Evolutionary conservation across 2,113 vertebrate genomes (phyloP), one percentile per base, ranked within the genome.

Genomic region (Rhizomys pruinosus): DNA sequence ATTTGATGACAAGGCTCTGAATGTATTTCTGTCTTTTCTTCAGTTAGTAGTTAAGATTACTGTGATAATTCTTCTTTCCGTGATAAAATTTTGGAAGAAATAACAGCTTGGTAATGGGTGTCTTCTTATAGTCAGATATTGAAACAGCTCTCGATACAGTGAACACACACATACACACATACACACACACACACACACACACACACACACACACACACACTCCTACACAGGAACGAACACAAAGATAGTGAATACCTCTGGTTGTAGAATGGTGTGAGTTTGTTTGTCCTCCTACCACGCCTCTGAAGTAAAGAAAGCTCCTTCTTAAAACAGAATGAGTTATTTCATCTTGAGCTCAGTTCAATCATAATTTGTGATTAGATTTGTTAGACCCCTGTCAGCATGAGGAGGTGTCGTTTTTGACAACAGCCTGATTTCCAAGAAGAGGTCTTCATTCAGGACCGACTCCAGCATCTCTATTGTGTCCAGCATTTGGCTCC

Each of bases 401-500:
- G 74, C n/a, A 59, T 9, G 13, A 93, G 87, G 93, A 95, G 81
- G 73, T 93, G 39, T 82, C 92, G 76, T 76, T 96, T 71, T 68
- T 87, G 82, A 76, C 87, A 77, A 79, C 32, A 80, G 79, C 85
- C 80, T 42, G 11, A 92, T 96, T 72, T 89, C 84, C 69, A 59
- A 89, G 93, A 64, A 95, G 87, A 90, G 66, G 55, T 72, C 87
- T 72, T 94, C 86, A 79, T 59, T 90, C 72, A 42, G 59, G 91
- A 94, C 63, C 5, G 5, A 42, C 71, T 72, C 57, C 74, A 90
- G 90, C 39, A 12, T 44, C 74, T 71, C 39, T 44, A 0, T 25
- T 63, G 61, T 89, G 88, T n/a, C 77, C 85, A 77, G 88, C 52
- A 9, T 90, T 80, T 89, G 93, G 52, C 88, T 95, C 55, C 47